Evolutionary conservation across 2,888 invertebrate species (phyloP), one percentile per base, ranked within the genome.

Genomic region (Cecidostiba fungosa): DNA sequence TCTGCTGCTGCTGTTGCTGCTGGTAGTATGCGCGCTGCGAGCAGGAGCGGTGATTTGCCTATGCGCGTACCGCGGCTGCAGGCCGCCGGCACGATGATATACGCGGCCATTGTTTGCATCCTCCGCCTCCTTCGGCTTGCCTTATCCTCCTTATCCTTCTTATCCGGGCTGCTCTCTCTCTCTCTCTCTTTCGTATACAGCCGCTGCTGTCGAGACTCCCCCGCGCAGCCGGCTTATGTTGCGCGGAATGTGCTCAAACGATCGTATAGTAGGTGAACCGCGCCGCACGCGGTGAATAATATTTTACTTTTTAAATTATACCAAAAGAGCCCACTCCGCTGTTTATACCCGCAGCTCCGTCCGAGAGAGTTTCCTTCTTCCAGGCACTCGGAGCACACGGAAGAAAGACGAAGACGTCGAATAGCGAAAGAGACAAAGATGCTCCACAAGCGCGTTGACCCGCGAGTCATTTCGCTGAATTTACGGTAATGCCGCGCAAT

Each of bases 21-120:
- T 88, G 87, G 87, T 59, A 87, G 86, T 85, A 82, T 0, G 76
- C 54, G 26, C 26, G 62, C 62, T 23, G 50, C 19, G 23, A 59
- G 54, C 54, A 32, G 66, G 47, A 77, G 66, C 89, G 89, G 91
- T 91, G 92, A 92, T 92, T 92, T 92, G 92, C 92, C 92, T 92
- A 92, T 92, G 92, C 66, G 77, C 92, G 91, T 92, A 91, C 91
- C 89, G 90, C 91, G 88, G 91, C 91, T 91, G 90, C 88, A 91
- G 89, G 88, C 91, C 90, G 90, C 90, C 90, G 90, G 91, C 93
- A 90, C 90, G 92, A 92, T 92, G 92, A 93, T 92, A 93, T 92
- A 93, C 92, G 92, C 91, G 92, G 89, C 92, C 92, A 92, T 92
- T 92, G 92, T 93, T 92, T 89, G 88, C 88, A 85, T 87, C 88